These are phyloP conservation scores for Ips typographus DNA, from an alignment of 1,140 invertebrate species.

Conservation along the genomic window DNA sequence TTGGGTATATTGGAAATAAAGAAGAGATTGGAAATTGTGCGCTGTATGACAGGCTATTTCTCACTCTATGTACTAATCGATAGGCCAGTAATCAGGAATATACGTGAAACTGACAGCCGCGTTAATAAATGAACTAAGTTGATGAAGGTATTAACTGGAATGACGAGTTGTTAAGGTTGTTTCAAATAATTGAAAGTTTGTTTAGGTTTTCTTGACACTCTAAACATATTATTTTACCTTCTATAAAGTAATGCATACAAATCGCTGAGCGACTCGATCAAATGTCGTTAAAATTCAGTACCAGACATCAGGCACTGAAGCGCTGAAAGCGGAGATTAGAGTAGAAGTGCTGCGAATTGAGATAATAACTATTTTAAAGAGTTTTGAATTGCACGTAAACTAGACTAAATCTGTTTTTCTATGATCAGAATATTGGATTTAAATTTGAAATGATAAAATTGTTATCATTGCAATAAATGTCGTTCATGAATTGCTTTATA, in stretches of 20 bases:
- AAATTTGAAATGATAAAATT: conserved; percentile 1
- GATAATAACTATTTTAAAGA: background rate
- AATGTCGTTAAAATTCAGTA: conserved; percentile 8
- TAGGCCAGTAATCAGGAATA: background rate
- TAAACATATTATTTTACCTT: background rate
- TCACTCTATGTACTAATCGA: background rate
- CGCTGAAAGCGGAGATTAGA: background rate
- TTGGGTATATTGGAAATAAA: conserved; percentile 1
- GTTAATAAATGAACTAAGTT: background rate
- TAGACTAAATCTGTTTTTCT: background rate
- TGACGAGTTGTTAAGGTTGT: background rate
- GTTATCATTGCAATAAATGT: conserved; percentile 1
- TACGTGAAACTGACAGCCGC: background rate
- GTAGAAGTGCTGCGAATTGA: background rate
- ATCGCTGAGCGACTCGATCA: conserved; percentile 5
- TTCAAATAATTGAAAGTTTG: background rate
- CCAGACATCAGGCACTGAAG: conserved; percentile 1
- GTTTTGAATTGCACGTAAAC: background rate
- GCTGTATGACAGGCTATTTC: background rate
- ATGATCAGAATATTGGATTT: background rate
- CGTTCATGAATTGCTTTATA: background rate
- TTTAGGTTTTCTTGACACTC: too few relatives aligned
- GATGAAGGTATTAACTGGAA: background rate
- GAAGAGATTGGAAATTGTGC: background rate
- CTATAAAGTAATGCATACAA: conserved; percentile 13